Evolutionary conservation across 64 coral and sea anemone genomes (phyloP), one percentile per base, ranked within the genome.

Genomic region (Orbicella faveolata): DNA sequence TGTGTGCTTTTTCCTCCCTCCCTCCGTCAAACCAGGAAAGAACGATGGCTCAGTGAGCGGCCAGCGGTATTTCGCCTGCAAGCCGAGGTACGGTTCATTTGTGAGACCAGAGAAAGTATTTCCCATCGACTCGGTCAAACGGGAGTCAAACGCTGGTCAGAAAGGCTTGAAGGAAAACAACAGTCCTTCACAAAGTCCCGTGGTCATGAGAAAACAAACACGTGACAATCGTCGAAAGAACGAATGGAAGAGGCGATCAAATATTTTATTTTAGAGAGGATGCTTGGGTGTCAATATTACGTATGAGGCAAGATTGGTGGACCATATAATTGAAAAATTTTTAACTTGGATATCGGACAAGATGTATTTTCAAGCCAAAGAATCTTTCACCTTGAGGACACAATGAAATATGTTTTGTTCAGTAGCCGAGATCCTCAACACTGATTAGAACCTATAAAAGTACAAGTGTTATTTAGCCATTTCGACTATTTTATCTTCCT

Each of bases 11-110:
- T 66, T 33, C 35, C 11, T 17, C 88, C 89, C 19, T 34, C 37
- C 12, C 26, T 92, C 89, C n/a, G 1, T 77, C 77, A 2, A 54
- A 66, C 51, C 79, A 99, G 97, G 97, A 51, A 95, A 94, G 80
- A 96, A 99, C 30, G 97, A 99, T 69, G 97, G 97, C 3, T 95
- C 97, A 16, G 97, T 99, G 18, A 62, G 78, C 34, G 97, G 97
- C 73, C 52, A 89, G 74, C 90, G 97, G n/a, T 99, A 99, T 66
- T 99, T 99, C 86, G 94, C 91, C 0, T 99, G 97, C 41, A 99
- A 99, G 61, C 97, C 97, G 76, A 93, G 91, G 26, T 99, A 83
- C 44, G 97, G 97, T 4, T 96, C 89, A 5, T 99, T 99, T 74
- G 97, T 99, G 70, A 91, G 89, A 23, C 91, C 94, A 11, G 97